A percentile compares a stretch with the other conserved stretches of the same genome.
Evolutionary conservation across 2,113 vertebrate genomes (phyloP).

Genomic region (Saguinus imperator): DNA sequence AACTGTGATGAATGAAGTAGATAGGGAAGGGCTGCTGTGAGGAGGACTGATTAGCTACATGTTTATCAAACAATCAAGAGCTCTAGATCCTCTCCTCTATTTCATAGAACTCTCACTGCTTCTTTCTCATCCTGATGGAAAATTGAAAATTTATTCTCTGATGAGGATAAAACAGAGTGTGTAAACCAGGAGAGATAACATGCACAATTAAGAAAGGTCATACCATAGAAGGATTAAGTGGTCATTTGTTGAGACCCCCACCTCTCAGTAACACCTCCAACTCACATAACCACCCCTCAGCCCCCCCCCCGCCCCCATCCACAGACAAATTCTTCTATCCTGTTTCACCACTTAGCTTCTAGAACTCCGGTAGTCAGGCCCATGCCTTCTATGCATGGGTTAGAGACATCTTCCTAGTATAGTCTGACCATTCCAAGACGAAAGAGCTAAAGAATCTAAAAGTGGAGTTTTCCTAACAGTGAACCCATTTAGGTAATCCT

Average conservation of each 20-base stretch:
- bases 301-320: too few relatives aligned
- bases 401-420: constrained; percentile 12
- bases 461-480: not conserved
- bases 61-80: not conserved
- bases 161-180: not conserved
- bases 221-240: not conserved
- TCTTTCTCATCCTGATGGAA: not conserved
- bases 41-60: not conserved
- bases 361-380: not conserved
- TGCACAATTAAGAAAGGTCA: not conserved
- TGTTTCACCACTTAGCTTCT: not conserved
- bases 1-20: not conserved
- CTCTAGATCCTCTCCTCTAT: not conserved
- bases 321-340: not conserved
- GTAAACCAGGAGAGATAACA: not conserved
- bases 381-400: not conserved
- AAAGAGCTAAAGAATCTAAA: constrained; percentile 18
- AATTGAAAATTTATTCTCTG: not conserved
- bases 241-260: not conserved
- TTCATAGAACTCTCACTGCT: not conserved
- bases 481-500: not conserved
- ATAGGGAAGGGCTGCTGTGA: not conserved
- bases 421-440: not conserved
- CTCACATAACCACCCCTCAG: too few relatives aligned
- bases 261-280: not conserved